Base-by-base conservation (phyloP, 2,888 invertebrate species). In the Drosophila ustulata region DNA sequence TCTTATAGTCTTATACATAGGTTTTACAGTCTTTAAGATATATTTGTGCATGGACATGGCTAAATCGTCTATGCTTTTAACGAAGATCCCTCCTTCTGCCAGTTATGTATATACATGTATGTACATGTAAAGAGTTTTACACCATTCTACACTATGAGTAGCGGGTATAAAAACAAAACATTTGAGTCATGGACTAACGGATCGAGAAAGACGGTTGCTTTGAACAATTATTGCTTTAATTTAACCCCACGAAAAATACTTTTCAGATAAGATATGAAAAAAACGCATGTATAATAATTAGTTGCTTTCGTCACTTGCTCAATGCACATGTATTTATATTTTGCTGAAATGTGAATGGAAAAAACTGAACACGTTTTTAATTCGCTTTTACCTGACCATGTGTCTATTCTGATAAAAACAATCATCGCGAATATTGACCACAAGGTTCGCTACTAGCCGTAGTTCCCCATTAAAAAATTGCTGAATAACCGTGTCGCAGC, bases 151-250 rank as follows among this genome's bases (percentile, higher is more conserved):
- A 18, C 18, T 18, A 3, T 81, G 32, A 8, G 32, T 8, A 32
- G 32, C 8, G 6, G 7, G 3, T 3, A 32, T 32, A 8, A 32
- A 9, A 8, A 18, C 18, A 18, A 18, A 18, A 18, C 18, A 4
- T 37, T 85, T 13, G 66, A 65, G 51, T 5, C 66, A 4, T 62
- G 32, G 4, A 47, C 49, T 18, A 69, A 69, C 5, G 57, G 62
- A 51, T 26, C n/a, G 8, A 25, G n/a, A 1, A 8, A 6, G 39
- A 41, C 23, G 34, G 0, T 13, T 39, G 13, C 18, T 18, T 18
- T 3, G 18, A 41, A 18, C 7, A 6, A 41, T 18, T 18, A 7
- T 11, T 11, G 0, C 9, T 34, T 34, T 34, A 34, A 34, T 34
- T 34, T 34, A 34, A 9, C 8, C 9, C 9, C 11, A 23, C n/a